Percentiles rank a stretch among this genome's conserved stretches.
Conservation (phyloP, 2,113 vertebrate genomes). For the Myrmophylax atrothorax region DNA sequence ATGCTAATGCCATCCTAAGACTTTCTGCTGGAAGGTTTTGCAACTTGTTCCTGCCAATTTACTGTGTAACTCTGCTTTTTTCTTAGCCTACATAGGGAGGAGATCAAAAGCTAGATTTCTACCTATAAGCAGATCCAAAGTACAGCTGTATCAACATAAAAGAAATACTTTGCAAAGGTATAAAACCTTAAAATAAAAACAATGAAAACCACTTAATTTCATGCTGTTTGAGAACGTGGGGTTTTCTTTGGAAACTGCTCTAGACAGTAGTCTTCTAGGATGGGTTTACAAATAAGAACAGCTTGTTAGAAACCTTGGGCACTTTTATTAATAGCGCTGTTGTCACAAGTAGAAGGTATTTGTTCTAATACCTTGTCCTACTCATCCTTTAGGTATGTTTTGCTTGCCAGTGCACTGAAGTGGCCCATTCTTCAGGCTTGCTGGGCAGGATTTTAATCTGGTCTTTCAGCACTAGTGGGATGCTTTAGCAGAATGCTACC, state of each 20-base stretch:
- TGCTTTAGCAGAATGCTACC: background rate
- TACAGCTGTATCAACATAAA: background rate
- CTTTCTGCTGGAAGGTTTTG: background rate
- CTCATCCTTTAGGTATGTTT: background rate
- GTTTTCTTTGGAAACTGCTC: background rate
- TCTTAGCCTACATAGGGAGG: background rate
- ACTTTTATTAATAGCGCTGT: background rate
- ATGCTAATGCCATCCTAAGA: background rate
- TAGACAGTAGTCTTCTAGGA: background rate
- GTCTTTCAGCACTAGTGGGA: background rate
- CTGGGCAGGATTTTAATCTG: background rate
- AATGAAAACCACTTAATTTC: background rate
- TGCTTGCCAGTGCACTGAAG: background rate
- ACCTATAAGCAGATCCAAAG: background rate
- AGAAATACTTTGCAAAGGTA: background rate
- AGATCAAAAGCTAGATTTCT: slow-evolving; percentile 25
- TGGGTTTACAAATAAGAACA: background rate
- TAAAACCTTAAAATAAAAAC: background rate
- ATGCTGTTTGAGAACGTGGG: background rate
- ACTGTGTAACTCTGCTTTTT: background rate
- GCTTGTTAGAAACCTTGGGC: background rate
- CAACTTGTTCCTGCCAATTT: slow-evolving; percentile 9
- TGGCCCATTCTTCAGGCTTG: background rate
- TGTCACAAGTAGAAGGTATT: background rate
- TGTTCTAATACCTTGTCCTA: background rate